phyloP scores from a whole-genome alignment of 2,797 vertebrate species.

The Danio aesculapii region DNA sequence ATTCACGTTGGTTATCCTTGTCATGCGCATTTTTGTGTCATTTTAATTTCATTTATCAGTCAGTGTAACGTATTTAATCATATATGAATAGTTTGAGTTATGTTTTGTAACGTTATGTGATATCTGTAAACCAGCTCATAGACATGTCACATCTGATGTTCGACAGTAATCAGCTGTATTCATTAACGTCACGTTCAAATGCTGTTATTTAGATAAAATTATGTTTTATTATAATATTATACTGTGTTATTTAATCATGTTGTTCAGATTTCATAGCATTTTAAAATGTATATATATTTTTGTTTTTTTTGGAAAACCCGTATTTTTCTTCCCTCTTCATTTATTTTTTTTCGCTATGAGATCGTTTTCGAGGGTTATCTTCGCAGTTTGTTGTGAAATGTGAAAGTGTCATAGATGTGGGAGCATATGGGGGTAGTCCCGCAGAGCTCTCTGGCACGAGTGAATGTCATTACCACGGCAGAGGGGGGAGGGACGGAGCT shows the following conservation, averaged over 20 bases:
- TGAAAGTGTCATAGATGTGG: constrained; percentile 38
- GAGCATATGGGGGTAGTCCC: constrained; percentile 58
- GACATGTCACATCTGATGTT: background rate
- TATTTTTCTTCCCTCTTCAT: background rate
- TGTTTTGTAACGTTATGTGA: constrained; percentile 9
- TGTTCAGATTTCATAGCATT: background rate
- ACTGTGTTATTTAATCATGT: background rate
- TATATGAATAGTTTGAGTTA: background rate
- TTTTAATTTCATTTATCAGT: background rate
- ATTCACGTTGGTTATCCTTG: background rate
- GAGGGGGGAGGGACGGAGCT: constrained; percentile 65
- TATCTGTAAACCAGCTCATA: background rate
- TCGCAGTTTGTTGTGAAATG: constrained; percentile 60
- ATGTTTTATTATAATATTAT: no score
- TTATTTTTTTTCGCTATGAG: background rate
- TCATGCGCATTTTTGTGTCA: no score
- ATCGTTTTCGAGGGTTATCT: background rate
- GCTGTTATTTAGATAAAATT: background rate
- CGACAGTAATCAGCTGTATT: background rate
- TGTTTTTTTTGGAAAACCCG: background rate
- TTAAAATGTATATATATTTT: no score
- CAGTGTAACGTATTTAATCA: background rate
- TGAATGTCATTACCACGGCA: constrained; percentile 84
- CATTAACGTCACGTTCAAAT: background rate
- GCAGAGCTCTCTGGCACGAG: constrained; percentile 63